Conservation (phyloP, 1,140 invertebrate genomes). For the Drosophila albomicans region DNA sequence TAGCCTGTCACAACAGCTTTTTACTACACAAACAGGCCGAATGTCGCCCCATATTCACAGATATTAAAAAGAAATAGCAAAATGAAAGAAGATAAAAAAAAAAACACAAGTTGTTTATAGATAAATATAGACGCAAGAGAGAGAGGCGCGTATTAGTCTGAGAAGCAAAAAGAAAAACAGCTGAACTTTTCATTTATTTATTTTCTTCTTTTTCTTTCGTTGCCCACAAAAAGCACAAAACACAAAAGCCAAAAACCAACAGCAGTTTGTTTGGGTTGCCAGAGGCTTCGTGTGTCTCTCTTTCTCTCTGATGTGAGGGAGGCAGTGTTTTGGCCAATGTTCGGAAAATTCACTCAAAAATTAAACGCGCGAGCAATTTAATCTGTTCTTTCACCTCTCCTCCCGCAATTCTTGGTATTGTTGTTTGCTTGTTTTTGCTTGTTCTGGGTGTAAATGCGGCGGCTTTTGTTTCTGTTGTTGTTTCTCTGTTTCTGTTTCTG, state of each 20-base stretch:
- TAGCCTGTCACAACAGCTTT: conserved; percentile 58
- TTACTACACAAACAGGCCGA: conserved; percentile 54
- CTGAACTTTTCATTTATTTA: neutral
- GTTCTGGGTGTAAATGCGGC: conserved; percentile 63
- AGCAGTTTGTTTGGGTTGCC: neutral
- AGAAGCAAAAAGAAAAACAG: conserved; percentile 30
- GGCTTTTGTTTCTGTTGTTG: conserved; percentile 62
- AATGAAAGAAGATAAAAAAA: conserved; percentile 22
- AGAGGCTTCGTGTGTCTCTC: too few species aligned
- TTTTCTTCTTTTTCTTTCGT: conserved; percentile 6
- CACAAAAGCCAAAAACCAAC: conserved; percentile 33
- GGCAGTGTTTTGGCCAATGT: neutral
- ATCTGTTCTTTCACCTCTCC: conserved; percentile 22
- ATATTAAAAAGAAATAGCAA: neutral
- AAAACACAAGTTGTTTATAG: conserved; percentile 62
- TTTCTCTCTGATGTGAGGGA: neutral
- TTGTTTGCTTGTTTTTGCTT: conserved; percentile 28
- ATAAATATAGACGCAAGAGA: conserved; percentile 69
- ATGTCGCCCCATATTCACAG: conserved; percentile 30
- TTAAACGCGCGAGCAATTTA: conserved; percentile 48
- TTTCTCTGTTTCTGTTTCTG: conserved; percentile 57
- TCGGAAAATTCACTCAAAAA: conserved; percentile 60
- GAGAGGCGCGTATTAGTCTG: conserved; percentile 19
- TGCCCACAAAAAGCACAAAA: conserved; percentile 25
- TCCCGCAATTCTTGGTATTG: conserved; percentile 11